Conservation (phyloP, 2,113 vertebrate genomes). For the Tragelaphus imberbis region DNA sequence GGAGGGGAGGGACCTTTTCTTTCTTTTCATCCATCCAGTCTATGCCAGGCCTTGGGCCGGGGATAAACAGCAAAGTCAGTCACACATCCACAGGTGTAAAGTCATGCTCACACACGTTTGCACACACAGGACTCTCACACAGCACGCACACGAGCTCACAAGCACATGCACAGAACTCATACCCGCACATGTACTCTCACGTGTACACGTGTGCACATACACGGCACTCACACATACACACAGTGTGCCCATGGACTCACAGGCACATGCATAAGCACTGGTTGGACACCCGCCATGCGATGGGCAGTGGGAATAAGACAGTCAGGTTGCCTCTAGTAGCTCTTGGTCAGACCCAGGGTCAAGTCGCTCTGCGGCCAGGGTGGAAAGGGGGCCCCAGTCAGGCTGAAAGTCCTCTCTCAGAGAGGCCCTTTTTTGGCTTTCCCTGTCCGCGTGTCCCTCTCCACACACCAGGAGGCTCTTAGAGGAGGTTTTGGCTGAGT, state of each 20-base stretch:
- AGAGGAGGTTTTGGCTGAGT: not conserved
- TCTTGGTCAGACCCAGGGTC: not conserved
- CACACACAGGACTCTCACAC: not conserved
- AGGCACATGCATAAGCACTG: rapidly evolving
- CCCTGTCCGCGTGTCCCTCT: not conserved
- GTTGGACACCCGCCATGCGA: no score
- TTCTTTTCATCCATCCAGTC: not conserved
- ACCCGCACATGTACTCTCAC: rapidly evolving
- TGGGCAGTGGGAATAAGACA: not conserved
- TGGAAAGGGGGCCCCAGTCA: not conserved
- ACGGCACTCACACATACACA: not conserved
- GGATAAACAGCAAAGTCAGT: not conserved
- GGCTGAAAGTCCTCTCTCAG: not conserved
- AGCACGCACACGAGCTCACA: not conserved
- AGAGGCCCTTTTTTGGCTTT: no score
- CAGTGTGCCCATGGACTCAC: not conserved
- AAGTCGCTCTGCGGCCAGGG: not conserved
- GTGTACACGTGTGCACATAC: not conserved
- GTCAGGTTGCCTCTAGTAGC: not conserved
- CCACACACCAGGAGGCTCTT: not conserved
- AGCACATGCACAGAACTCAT: not conserved
- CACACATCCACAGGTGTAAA: not conserved
- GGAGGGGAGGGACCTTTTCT: no score
- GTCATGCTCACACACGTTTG: not conserved
- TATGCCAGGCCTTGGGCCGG: not conserved